Conservation (phyloP, 2,113 vertebrate genomes). For the Oriolus oriolus region DNA sequence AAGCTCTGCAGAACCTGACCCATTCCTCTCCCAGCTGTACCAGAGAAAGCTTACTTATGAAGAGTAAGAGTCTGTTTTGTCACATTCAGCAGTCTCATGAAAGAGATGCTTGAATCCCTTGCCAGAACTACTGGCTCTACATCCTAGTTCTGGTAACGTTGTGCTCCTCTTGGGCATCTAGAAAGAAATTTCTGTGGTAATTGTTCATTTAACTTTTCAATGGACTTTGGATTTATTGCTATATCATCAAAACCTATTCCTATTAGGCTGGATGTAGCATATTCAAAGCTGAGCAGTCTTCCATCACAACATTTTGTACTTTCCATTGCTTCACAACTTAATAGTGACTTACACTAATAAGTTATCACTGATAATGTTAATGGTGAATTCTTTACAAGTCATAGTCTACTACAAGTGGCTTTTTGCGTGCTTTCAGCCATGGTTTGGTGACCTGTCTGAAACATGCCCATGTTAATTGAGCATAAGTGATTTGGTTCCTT, state of each 20-base stretch:
- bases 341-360: not conserved
- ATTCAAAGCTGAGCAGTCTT: not conserved
- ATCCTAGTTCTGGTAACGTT: not conserved
- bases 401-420: not conserved
- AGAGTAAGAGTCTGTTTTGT: not conserved
- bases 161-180: not conserved
- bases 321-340: not conserved
- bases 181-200: not conserved
- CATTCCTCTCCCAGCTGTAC: not conserved
- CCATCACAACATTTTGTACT: not conserved
- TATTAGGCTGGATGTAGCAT: not conserved
- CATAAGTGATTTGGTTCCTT: slow-evolving; percentile 2
- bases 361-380: not conserved
- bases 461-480: not conserved
- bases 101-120: not conserved
- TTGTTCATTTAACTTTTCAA: not conserved
- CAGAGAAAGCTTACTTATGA: not conserved
- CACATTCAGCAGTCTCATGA: not conserved
- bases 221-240: not conserved
- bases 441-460: not conserved
- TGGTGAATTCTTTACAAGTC: not conserved
- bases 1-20: not conserved
- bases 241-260: not conserved
- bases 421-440: not conserved
- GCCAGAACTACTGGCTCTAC: not conserved